Base-by-base conservation (phyloP, 2,888 invertebrate genomes). In the Tiphia femorata region DNA sequence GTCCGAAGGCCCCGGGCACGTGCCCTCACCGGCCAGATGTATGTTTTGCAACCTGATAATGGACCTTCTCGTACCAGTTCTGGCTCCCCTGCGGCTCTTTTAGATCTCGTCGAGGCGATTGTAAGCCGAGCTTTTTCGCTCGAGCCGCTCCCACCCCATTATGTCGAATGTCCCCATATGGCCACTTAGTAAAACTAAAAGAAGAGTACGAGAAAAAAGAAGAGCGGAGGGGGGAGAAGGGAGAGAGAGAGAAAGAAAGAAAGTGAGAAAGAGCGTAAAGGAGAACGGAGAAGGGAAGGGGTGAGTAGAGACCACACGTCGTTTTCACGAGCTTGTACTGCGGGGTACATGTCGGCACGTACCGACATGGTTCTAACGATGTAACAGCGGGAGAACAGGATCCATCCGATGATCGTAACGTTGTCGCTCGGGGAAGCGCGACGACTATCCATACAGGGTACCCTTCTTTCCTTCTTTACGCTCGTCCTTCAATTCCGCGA, bases 11-110 rank as follows among this genome's bases (percentile, higher is more conserved):
- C 69, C 68, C 62, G 66, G 79, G 77, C 79, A 75, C 79, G 77
- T 74, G 76, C 76, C 75, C 72, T 70, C 66, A 61, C 70, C 67
- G 74, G 65, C 77, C 81, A 81, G 80, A 81, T 81, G 81, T 78
- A 79, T 80, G 79, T 79, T 81, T 80, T 79, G 79, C 81, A 79
- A 81, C 80, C 77, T 78, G 81, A 81, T 81, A 81, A 81, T 80
- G 79, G 80, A 78, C 72, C 79, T 70, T 72, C 72, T 72, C 71
- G 67, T 73, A 76, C 72, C 73, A 66, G 69, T 71, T 65, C 67
- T 65, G 62, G 75, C 77, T 75, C 76, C 76, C 77, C 73, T 73
- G 75, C 73, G 72, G 74, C 76, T 76, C 80, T 78, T 79, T 79
- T 75, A 79, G 77, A 78, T 81, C 77, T 77, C 71, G 69, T 74